Evolutionary conservation across 2,888 invertebrate genomes (phyloP).

Genomic region (Drosophila anomalipes): DNA sequence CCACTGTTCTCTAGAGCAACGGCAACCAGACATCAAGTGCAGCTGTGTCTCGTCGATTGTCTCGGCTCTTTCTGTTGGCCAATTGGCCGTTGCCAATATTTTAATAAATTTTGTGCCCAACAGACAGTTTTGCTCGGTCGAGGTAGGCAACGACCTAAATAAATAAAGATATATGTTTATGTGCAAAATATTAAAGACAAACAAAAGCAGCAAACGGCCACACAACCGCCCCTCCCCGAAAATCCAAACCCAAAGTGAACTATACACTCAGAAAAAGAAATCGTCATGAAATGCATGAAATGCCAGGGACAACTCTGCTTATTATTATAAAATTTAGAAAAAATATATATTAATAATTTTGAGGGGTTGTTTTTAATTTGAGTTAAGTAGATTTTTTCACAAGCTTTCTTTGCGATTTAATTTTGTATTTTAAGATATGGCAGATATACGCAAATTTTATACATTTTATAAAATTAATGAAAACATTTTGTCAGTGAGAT

Average conservation of each 20-base stretch:
- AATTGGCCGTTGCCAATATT: constrained; percentile 56
- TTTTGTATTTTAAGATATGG: too few species aligned
- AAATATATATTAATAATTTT: too few species aligned
- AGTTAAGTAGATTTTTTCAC: too few species aligned
- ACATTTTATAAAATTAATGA: neutral
- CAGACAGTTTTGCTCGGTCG: constrained; percentile 49
- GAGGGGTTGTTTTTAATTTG: too few species aligned
- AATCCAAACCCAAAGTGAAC: neutral
- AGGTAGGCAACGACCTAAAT: constrained; percentile 77
- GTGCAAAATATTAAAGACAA: constrained; percentile 84
- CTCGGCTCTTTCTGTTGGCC: neutral
- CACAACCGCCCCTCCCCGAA: neutral
- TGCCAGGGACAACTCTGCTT: neutral
- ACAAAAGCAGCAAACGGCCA: constrained; percentile 56
- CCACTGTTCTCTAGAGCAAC: neutral
- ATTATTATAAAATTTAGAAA: neutral
- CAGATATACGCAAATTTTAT: too few species aligned
- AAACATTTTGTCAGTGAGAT: neutral
- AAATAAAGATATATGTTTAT: constrained; percentile 85
- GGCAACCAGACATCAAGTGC: constrained; percentile 55
- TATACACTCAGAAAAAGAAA: neutral
- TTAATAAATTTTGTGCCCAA: constrained; percentile 67
- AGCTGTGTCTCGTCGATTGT: constrained; percentile 60
- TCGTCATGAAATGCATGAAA: neutral
- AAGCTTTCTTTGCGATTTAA: too few species aligned